Percentiles rank a stretch among this genome's conserved stretches.
phyloP scores from a whole-genome alignment of 2,113 vertebrate species.

The Erinaceus europaeus region DNA sequence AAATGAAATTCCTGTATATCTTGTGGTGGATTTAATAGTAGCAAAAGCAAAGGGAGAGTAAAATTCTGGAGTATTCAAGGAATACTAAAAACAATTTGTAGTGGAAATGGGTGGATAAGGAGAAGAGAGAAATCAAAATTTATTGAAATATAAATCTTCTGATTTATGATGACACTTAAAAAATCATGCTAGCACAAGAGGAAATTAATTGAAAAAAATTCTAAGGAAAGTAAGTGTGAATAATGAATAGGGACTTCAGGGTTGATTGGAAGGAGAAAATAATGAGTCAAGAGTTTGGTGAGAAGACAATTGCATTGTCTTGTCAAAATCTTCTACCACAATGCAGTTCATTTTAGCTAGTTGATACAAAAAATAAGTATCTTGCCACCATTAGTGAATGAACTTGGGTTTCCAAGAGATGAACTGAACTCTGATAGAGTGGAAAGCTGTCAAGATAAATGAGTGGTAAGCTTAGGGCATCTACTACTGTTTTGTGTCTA shows the following conservation, averaged over 20 bases:
- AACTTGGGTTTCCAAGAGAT: neutral
- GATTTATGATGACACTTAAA: neutral
- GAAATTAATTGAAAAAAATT: neutral
- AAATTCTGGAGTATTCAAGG: neutral
- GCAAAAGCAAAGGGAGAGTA: neutral
- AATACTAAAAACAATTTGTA: neutral
- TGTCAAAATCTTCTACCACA: neutral
- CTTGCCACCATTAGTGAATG: neutral
- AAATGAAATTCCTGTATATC: neutral
- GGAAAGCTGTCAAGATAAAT: conserved; percentile 17
- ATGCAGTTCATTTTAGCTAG: neutral
- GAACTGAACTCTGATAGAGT: neutral
- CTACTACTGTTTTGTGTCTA: neutral
- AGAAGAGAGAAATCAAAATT: neutral
- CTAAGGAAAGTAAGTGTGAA: neutral
- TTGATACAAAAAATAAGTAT: conserved; percentile 3
- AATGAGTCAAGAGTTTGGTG: neutral
- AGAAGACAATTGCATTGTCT: neutral
- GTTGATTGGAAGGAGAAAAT: neutral
- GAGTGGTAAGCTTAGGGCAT: neutral
- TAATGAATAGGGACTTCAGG: neutral
- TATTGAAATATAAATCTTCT: neutral
- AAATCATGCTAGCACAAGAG: neutral
- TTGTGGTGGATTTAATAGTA: neutral
- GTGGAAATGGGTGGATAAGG: neutral